These are phyloP conservation scores for Lycorma delicatula DNA, from an alignment of 1,140 invertebrate species.

Conservation along the genomic window DNA sequence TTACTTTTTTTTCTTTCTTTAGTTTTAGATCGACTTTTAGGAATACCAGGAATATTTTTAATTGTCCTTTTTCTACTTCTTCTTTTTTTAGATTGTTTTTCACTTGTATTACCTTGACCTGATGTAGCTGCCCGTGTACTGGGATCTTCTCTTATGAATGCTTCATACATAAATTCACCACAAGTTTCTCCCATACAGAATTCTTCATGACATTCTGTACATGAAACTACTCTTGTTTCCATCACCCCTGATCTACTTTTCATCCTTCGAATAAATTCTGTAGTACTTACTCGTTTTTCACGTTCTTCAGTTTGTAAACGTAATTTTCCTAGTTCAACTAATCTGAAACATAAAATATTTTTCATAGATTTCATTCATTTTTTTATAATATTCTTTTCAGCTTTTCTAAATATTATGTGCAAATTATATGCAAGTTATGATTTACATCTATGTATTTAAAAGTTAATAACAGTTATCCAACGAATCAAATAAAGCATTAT, in stretches of 20 bases:
- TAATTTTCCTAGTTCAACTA: slow-evolving; percentile 73
- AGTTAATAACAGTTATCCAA: too few relatives aligned
- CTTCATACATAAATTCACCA: slow-evolving; percentile 42
- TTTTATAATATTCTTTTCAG: neutral
- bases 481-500: too few relatives aligned
- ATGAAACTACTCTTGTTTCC: slow-evolving; percentile 63
- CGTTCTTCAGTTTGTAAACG: slow-evolving; percentile 54
- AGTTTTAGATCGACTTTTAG: neutral
- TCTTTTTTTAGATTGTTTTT: neutral
- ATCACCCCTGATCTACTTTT: slow-evolving; percentile 69
- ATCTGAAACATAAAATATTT: slow-evolving; percentile 14
- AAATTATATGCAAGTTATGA: neutral
- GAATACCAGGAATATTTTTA: neutral
- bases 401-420: neutral
- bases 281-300: slow-evolving; percentile 51
- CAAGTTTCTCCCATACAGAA: slow-evolving; percentile 61
- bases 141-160: neutral
- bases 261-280: slow-evolving; percentile 47
- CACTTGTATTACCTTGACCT: neutral
- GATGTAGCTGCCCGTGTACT: neutral
- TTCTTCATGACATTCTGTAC: slow-evolving; percentile 73
- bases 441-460: neutral
- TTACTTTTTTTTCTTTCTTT: slow-evolving; percentile 10
- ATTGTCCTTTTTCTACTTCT: neutral
- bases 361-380: neutral